phyloP scores from a whole-genome alignment of 1,140 invertebrate species.

The Drosophila bocqueti region DNA sequence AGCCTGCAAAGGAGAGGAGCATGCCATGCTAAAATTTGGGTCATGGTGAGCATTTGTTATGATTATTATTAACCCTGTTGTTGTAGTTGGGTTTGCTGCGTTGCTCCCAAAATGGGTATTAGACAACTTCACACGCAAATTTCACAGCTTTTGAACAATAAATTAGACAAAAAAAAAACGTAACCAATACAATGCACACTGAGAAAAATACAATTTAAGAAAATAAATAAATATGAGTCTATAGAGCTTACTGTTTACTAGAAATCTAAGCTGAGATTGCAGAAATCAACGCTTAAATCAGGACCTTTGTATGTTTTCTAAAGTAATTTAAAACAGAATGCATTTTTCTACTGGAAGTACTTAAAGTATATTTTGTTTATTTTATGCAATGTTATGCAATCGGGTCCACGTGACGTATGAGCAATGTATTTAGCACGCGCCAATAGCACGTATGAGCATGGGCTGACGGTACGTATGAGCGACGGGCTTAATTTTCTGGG shows the following conservation, averaged over 20 bases:
- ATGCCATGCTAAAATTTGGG: conserved; percentile 38
- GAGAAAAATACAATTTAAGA: neutral
- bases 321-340: too few relatives aligned
- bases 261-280: neutral
- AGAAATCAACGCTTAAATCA: neutral
- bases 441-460: neutral
- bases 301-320: neutral
- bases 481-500: conserved; percentile 3
- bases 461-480: conserved; percentile 2
- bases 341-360: too few relatives aligned
- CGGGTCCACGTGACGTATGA: neutral
- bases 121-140: conserved; percentile 37
- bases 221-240: neutral
- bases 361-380: too few relatives aligned
- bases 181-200: neutral
- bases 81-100: conserved; percentile 15
- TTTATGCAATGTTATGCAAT: neutral
- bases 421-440: too few relatives aligned
- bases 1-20: conserved; percentile 27
- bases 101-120: conserved; percentile 20
- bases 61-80: conserved; percentile 41
- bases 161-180: neutral
- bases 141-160: conserved; percentile 10
- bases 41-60: conserved; percentile 51
- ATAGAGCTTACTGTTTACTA: neutral